Evolutionary conservation across 2,888 invertebrate species (phyloP), one percentile per base, ranked within the genome.

Genomic region (Drosophila atroscutellata): DNA sequence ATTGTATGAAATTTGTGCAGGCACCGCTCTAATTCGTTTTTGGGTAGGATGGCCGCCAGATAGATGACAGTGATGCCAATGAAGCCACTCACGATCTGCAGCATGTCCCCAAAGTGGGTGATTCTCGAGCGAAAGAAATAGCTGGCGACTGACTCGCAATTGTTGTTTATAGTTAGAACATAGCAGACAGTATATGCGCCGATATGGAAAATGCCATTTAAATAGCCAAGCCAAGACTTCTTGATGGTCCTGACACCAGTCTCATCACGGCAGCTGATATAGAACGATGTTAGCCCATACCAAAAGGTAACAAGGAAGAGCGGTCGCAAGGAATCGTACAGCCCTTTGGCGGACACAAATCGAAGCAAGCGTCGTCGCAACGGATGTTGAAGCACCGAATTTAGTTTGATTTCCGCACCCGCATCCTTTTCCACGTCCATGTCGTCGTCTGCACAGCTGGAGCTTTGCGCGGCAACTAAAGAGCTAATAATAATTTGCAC

Each of bases 61-160:
- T 91, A 92, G 64, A 92, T 92, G 26, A 92, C 89, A 2, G 86
- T 90, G 15, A 93, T 84, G 9, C 93, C 93, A 54, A 92, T 90
- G 9, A 92, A 90, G 30, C 92, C 92, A 55, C 90, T 91, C 0
- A 92, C 66, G 18, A 92, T 90, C 78, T 93, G 92, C 76, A 93
- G 69, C 47, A 91, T 83, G 56, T 93, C 93, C 5, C 92, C 93
- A 52, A 93, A 85, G 30, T 88, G 84, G 3, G 92, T 90, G 30
- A 93, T 90, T 11, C 89, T 86, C 11, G 92, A 91, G 15, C 91
- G 91, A 57, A 92, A 92, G 54, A 93, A 92, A 65, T 93, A 92
- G 11, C 92, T 92, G 34, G 92, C 91, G 3, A 93, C 88, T 0
- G 93, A 91, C 70, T 93, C 92, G 62, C 89, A 91, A 59, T 88